These are phyloP conservation scores for Drosophila nannoptera DNA, from an alignment of 1,140 invertebrate species.

Conservation along the genomic window DNA sequence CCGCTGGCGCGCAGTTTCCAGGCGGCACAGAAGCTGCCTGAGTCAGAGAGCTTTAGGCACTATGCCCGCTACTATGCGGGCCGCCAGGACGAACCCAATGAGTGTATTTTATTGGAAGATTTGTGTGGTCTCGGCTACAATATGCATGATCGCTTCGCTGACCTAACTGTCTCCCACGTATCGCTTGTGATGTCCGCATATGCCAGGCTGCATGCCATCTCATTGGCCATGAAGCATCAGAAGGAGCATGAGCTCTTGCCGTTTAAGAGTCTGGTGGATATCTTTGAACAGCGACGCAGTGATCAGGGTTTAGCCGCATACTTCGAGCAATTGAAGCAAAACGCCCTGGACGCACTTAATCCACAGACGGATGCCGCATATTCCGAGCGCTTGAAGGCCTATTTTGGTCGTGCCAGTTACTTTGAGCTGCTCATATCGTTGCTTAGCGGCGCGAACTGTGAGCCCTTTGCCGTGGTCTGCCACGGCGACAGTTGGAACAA, in stretches of 20 bases:
- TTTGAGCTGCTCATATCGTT: conserved; percentile 45
- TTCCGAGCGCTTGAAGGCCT: conserved; percentile 35
- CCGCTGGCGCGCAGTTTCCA: conserved; percentile 76
- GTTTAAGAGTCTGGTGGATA: conserved; percentile 68
- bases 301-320: conserved; percentile 52
- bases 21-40: conserved; percentile 47
- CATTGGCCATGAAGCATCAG: conserved; percentile 79
- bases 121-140: conserved; percentile 78
- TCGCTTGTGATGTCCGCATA: conserved; percentile 79
- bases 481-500: conserved; percentile 83
- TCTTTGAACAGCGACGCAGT: conserved; percentile 55
- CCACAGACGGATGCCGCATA: conserved; percentile 21
- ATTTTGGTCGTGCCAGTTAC: conserved; percentile 45
- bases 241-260: conserved; percentile 47
- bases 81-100: conserved; percentile 69
- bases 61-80: conserved; percentile 78
- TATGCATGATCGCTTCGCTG: conserved; percentile 79
- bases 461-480: conserved; percentile 79
- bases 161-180: conserved; percentile 79
- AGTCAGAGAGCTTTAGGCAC: conserved; percentile 59
- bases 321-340: conserved; percentile 58
- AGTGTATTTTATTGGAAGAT: conserved; percentile 81
- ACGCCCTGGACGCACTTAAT: conserved; percentile 42
- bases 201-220: conserved; percentile 81
- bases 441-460: conserved; percentile 48